Evolutionary conservation across 1,140 invertebrate species (phyloP).

Genomic region (Polyergus mexicanus): DNA sequence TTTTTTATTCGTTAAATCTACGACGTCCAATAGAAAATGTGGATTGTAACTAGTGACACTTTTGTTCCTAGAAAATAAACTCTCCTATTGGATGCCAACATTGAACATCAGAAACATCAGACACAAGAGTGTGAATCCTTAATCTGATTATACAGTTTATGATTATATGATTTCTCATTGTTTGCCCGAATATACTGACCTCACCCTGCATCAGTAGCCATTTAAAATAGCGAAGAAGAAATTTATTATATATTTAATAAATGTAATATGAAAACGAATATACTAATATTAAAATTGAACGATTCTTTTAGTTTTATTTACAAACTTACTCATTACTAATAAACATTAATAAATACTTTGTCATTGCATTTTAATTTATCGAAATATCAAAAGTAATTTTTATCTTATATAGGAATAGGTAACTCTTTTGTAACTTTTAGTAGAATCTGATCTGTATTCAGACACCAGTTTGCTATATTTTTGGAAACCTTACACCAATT

Average conservation of each 20-base stretch:
- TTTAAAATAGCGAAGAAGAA: too few species aligned
- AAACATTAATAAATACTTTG: neutral
- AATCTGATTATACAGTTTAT: neutral
- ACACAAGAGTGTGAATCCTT: neutral
- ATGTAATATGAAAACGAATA: too few species aligned
- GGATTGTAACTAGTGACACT: neutral
- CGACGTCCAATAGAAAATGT: neutral
- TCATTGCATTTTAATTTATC: neutral
- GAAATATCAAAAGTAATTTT: neutral
- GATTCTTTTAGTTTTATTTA: too few species aligned
- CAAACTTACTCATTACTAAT: conserved; percentile 7
- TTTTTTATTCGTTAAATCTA: too few species aligned
- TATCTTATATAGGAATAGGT: conserved; percentile 91
- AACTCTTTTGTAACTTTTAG: conserved; percentile 93
- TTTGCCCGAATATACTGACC: too few species aligned
- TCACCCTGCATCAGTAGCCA: too few species aligned
- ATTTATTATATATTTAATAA: too few species aligned
- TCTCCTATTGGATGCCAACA: neutral
- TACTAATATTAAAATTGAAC: too few species aligned
- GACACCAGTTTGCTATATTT: conserved; percentile 97
- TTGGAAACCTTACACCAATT: conserved; percentile 98
- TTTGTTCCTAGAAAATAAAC: neutral
- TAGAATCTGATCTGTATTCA: conserved; percentile 96
- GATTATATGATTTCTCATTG: too few species aligned
- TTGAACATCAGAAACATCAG: too few species aligned